A percentile compares a stretch with the other conserved stretches of the same genome.
phyloP scores from a whole-genome alignment of 2,113 vertebrate species.

The Amphiprion percula region DNA sequence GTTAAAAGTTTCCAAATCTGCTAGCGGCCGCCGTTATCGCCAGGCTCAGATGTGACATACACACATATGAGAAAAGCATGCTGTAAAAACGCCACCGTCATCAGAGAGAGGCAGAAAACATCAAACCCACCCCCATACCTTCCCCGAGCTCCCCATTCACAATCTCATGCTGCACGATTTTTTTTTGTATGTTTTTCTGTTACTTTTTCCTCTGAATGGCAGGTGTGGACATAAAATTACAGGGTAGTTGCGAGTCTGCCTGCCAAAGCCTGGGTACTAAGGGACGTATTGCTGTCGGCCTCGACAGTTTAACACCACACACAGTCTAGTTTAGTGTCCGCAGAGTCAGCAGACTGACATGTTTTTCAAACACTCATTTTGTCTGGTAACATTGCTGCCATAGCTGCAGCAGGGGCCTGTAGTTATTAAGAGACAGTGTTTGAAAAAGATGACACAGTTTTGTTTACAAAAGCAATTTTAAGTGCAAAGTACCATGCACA shows the following conservation, averaged over 20 bases:
- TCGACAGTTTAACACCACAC: constrained; percentile 17
- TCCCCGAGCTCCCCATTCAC: constrained; percentile 46
- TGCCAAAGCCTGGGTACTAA: constrained; percentile 18
- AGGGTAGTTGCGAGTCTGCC: constrained; percentile 15
- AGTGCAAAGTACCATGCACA: constrained; percentile 80
- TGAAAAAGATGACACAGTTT: constrained; percentile 43
- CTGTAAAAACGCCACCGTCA: constrained; percentile 73
- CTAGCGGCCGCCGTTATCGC: constrained; percentile 23
- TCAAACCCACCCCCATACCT: constrained; percentile 41
- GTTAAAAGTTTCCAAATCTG: constrained; percentile 20
- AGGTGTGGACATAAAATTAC: constrained; percentile 50
- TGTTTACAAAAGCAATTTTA: constrained; percentile 59
- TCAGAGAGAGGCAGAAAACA: constrained; percentile 81
- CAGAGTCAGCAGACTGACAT: constrained; percentile 36
- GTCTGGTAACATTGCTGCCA: constrained; percentile 51
- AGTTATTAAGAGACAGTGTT: constrained; percentile 56
- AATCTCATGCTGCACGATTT: constrained; percentile 79
- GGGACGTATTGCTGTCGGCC: constrained; percentile 67
- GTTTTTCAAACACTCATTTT: constrained; percentile 51
- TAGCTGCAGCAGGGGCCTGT: constrained; percentile 47
- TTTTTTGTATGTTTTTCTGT: constrained; percentile 29
- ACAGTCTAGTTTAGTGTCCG: constrained; percentile 50
- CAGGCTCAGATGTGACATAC: constrained; percentile 39
- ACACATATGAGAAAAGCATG: constrained; percentile 55
- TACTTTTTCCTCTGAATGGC: constrained; percentile 49